Evolutionary conservation across 2,797 vertebrate genomes (phyloP).

Genomic region (Falco biarmicus): DNA sequence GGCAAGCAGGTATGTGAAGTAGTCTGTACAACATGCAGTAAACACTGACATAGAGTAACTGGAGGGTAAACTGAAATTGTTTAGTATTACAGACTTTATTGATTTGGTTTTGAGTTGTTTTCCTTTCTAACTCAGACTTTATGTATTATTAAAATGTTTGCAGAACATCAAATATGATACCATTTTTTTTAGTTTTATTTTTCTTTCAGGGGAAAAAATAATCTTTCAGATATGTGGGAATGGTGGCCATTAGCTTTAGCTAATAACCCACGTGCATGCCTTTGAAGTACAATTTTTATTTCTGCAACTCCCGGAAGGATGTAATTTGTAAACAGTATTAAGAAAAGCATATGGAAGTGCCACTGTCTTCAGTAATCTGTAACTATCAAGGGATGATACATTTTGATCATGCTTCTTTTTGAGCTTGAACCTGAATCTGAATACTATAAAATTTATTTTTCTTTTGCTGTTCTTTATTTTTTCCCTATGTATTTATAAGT

Average conservation of each 20-base stretch:
- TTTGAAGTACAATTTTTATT: background rate
- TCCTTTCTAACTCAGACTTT: slow-evolving; percentile 30
- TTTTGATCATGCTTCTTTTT: slow-evolving; percentile 7
- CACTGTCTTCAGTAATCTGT: slow-evolving; percentile 22
- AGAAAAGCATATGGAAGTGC: slow-evolving; percentile 7
- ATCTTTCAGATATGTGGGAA: background rate
- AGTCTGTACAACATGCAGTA: background rate
- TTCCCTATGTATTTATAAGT: background rate
- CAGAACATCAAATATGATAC: slow-evolving; percentile 17
- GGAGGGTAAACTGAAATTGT: slow-evolving; percentile 25
- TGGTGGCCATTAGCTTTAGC: slow-evolving; percentile 32
- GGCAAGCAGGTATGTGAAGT: background rate
- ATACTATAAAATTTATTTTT: background rate
- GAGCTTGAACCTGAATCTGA: slow-evolving; percentile 1
- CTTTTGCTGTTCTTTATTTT: background rate
- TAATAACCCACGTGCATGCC: slow-evolving; percentile 10
- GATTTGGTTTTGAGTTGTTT: slow-evolving; percentile 35
- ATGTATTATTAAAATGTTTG: slow-evolving; percentile 57
- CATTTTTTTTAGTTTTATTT: slow-evolving; percentile 19
- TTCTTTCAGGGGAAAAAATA: background rate
- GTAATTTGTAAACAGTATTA: slow-evolving; percentile 39
- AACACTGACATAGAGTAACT: background rate
- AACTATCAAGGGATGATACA: background rate
- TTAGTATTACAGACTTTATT: slow-evolving; percentile 10
- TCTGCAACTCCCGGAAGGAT: background rate